A percentile compares a stretch with the other conserved stretches of the same genome.
Evolutionary conservation across 2,113 vertebrate genomes (phyloP).

Genomic region (Muscicapa adusta): DNA sequence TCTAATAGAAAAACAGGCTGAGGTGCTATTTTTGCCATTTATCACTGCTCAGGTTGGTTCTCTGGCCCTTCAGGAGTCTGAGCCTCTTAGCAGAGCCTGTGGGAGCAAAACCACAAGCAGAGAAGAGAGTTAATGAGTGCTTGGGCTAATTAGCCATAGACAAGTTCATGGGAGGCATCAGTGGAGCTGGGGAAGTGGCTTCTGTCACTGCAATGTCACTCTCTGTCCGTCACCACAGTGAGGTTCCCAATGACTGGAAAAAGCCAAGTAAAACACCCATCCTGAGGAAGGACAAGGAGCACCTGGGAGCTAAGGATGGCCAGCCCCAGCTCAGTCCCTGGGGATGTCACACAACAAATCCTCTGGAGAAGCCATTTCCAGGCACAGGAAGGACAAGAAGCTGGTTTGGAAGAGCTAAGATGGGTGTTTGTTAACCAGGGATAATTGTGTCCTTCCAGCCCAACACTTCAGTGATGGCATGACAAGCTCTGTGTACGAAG

Average conservation of each 20-base stretch:
- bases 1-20: neutral
- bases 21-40: neutral
- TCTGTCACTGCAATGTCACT: neutral
- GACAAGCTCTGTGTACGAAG: neutral
- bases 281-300: neutral
- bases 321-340: neutral
- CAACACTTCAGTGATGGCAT: fast-evolving
- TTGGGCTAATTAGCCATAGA: neutral
- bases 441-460: neutral
- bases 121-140: neutral
- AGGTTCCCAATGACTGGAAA: fast-evolving
- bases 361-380: neutral
- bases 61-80: neutral
- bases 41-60: neutral
- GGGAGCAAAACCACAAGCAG: neutral
- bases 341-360: neutral
- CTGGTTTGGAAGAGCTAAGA: neutral
- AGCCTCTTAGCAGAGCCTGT: neutral
- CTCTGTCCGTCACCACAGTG: neutral
- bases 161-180: neutral
- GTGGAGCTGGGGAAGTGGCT: neutral
- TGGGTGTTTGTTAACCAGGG: neutral
- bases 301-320: neutral
- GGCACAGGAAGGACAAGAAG: neutral
- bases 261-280: neutral